Base-by-base conservation (phyloP, 2,888 invertebrate species). In the Netelia melanura region DNA sequence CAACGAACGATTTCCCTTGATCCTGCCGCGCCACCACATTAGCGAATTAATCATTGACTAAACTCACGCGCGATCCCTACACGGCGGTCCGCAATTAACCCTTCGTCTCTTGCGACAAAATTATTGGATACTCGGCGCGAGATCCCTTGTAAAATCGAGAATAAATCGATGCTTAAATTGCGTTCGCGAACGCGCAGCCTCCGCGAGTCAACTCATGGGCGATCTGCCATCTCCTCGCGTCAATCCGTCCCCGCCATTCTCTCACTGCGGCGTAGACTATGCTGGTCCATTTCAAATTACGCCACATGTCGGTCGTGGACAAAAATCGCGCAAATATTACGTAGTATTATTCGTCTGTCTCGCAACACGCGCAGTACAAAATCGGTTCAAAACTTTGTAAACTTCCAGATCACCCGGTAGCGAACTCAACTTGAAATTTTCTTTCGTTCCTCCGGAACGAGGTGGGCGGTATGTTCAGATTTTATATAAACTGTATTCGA, bases 261-360 rank as follows among this genome's bases (percentile, higher is more conserved):
- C 52, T 11, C 70, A 70, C 38, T 65, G 54, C 48, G 75, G 25
- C 0, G 74, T 89, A 0, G 90, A 90, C 67, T 90, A 88, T 56
- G 90, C 88, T 1, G 87, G 88, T n/a, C 62, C 74, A 23, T 64
- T 75, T 2, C n/a, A 25, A 2, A 43, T 44, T 2, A 6, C 14
- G 2, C n/a, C 44, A 17, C 14, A n/a, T 10, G 17, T 43, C 1
- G 65, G 43, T 2, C 14, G 44, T 3, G 65, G 65, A 10, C 10
- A 43, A 43, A 65, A 65, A 17, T 2, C 65, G 9, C 65, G 17
- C 2, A 17, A 65, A 43, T n/a, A 38, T n/a, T 87, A 44, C 10
- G 43, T 65, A 1, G 38, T 44, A 10, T 8, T 65, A 8, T 91
- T 91, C 54, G 74, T 90, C 6, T 90, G 65, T 17, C 17, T 65